Conservation (phyloP, 2,113 vertebrate species). For the Xyliphius kryptos region DNA sequence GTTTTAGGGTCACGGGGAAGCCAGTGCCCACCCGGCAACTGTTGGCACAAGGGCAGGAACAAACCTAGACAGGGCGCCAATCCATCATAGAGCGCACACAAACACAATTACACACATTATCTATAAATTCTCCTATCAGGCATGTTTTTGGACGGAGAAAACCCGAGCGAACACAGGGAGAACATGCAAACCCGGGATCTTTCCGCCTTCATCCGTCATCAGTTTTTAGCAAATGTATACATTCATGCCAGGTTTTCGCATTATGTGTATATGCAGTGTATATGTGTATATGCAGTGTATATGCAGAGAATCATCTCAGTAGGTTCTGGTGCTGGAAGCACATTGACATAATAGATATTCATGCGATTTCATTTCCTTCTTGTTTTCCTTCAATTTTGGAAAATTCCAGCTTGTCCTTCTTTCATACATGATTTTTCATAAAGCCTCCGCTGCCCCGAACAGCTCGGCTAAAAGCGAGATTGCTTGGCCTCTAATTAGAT, state of each 20-base stretch:
- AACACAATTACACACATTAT: neutral
- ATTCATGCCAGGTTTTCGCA: slow-evolving; percentile 1
- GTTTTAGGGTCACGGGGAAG: too few species aligned
- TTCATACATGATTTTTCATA: slow-evolving; percentile 2
- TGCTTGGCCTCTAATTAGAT: neutral
- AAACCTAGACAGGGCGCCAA: too few species aligned
- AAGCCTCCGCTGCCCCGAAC: neutral
- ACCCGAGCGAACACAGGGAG: too few species aligned
- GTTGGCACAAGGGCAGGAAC: too few species aligned
- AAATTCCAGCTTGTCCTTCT: slow-evolving; percentile 1
- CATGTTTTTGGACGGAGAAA: too few species aligned
- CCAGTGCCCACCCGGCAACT: too few species aligned
- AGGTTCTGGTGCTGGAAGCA: neutral
- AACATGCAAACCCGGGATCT: too few species aligned
- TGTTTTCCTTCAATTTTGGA: slow-evolving; percentile 15
- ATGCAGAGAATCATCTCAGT: neutral
- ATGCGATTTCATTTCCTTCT: neutral
- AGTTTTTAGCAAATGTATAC: slow-evolving; percentile 1
- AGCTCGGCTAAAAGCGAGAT: neutral
- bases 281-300: neutral
- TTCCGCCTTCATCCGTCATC: too few species aligned
- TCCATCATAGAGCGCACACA: too few species aligned
- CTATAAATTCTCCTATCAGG: neutral
- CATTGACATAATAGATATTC: slow-evolving; percentile 1
- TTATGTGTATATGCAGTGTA: too few species aligned